A percentile compares a stretch with the other conserved stretches of the same genome.
Conservation (phyloP, 2,888 invertebrate species). For the Uloborus plumipes region DNA sequence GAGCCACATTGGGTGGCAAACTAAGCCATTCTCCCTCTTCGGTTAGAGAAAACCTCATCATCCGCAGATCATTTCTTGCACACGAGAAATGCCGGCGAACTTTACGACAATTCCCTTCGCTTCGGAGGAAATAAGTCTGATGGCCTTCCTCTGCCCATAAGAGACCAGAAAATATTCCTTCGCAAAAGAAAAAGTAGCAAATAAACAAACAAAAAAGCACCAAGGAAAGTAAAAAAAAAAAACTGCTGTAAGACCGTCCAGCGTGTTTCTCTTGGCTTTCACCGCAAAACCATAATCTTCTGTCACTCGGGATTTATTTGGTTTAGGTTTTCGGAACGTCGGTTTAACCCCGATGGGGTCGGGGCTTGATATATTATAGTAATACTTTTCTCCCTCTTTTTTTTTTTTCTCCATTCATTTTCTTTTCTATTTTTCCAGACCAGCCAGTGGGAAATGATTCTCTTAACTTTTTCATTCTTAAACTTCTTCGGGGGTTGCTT, state of each 20-base stretch:
- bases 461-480: conserved; percentile 64
- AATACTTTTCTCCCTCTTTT: conserved; percentile 51
- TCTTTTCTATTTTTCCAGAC: conserved; percentile 19
- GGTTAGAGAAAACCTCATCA: no score
- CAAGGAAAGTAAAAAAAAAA: conserved; percentile 13
- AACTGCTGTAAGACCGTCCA: conserved; percentile 36
- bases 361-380: conserved; percentile 64
- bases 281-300: conserved; percentile 65
- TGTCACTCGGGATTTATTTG: conserved; percentile 65
- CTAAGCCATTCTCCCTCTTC: no score
- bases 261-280: conserved; percentile 46
- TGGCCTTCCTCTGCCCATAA: conserved; percentile 42
- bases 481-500: conserved; percentile 58
- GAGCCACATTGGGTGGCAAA: no score
- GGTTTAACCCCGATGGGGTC: conserved; percentile 52
- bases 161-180: conserved; percentile 53
- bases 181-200: conserved; percentile 10
- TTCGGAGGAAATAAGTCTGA: conserved; percentile 52
- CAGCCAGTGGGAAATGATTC: conserved; percentile 58
- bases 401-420: not conserved
- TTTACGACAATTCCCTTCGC: no score
- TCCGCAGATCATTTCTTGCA: no score
- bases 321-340: conserved; percentile 55
- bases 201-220: conserved; percentile 11
- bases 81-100: no score